Evolutionary conservation across 2,113 vertebrate genomes (phyloP).

Genomic region (Ramphastos sulfuratus): DNA sequence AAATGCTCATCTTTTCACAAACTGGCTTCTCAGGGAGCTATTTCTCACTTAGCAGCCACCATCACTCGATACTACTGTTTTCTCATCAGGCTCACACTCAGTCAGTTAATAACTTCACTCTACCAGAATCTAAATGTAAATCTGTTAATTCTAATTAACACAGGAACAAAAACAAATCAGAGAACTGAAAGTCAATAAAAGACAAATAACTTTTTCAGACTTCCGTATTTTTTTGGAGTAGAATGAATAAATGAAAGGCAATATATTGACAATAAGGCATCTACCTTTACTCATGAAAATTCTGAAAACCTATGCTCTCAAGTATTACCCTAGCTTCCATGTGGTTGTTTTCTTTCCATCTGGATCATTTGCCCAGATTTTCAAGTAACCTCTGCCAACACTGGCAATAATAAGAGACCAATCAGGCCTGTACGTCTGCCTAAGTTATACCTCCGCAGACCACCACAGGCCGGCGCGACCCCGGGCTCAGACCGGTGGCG

Average conservation of each 20-base stretch:
- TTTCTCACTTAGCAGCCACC: neutral
- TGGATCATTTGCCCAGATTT: neutral
- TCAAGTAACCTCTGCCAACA: neutral
- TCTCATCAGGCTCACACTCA: constrained; percentile 41
- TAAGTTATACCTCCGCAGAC: fast-evolving
- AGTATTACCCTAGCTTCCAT: neutral
- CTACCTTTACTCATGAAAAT: neutral
- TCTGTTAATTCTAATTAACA: constrained; percentile 51
- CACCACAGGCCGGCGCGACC: fast-evolving
- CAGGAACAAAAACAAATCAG: constrained; percentile 52
- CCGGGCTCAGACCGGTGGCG: neutral
- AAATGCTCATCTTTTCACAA: neutral
- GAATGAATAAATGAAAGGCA: neutral
- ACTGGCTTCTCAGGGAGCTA: neutral
- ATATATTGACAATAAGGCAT: neutral
- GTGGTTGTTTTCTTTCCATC: neutral
- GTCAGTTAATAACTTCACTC: constrained; percentile 24
- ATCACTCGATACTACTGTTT: neutral
- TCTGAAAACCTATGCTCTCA: neutral
- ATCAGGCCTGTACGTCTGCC: fast-evolving
- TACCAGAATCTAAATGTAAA: constrained; percentile 32
- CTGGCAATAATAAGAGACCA: neutral
- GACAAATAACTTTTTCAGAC: neutral
- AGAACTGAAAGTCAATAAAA: neutral
- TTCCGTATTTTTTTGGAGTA: neutral